Percentiles rank a stretch among this genome's conserved stretches.
phyloP scores from a whole-genome alignment of 2,113 vertebrate species.

The Burhinus bistriatus region DNA sequence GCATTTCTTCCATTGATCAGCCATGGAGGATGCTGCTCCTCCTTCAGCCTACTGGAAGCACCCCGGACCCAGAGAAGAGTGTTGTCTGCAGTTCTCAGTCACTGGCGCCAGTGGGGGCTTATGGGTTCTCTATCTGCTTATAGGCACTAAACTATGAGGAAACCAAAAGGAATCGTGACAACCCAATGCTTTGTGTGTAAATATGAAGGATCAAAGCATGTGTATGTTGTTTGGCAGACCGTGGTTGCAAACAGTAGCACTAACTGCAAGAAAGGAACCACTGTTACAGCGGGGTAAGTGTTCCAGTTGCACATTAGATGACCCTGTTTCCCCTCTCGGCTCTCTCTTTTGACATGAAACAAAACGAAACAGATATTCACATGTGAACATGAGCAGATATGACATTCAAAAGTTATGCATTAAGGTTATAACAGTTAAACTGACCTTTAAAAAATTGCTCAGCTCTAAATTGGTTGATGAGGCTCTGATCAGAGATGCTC shows the following conservation, averaged over 20 bases:
- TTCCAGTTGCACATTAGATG: neutral
- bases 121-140: rapidly evolving
- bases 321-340: neutral
- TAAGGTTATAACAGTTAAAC: too few species aligned
- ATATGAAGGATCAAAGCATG: neutral
- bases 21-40: neutral
- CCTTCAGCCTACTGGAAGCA: neutral
- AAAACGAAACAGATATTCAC: neutral
- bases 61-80: rapidly evolving
- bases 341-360: neutral
- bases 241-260: neutral
- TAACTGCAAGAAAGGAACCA: neutral
- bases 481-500: neutral
- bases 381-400: neutral
- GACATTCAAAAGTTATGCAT: too few species aligned
- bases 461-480: neutral
- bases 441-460: neutral
- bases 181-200: neutral
- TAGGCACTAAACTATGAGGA: neutral
- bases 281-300: neutral
- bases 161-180: neutral
- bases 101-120: neutral
- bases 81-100: neutral
- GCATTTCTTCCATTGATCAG: neutral
- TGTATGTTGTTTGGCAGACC: neutral